These are phyloP conservation scores for Bos javanicus DNA, from an alignment of 2,113 vertebrate genomes.

Conservation along the genomic window DNA sequence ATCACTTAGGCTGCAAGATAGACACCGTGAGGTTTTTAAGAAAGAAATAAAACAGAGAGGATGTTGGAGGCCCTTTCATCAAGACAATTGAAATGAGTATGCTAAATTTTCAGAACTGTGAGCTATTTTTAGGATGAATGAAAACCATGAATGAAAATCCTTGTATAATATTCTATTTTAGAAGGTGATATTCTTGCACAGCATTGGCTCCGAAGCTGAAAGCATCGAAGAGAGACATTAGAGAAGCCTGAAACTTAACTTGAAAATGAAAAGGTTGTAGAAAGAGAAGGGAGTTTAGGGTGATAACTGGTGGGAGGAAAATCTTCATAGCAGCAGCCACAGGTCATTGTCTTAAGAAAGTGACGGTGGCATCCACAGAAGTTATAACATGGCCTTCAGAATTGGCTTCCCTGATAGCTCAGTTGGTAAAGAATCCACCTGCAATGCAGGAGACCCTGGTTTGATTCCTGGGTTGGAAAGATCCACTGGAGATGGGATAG, in stretches of 20 bases:
- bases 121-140: slow-evolving; percentile 16
- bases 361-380: background rate
- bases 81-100: background rate
- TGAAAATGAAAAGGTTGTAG: background rate
- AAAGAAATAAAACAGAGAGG: background rate
- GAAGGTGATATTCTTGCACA: background rate
- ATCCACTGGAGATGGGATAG: background rate
- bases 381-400: background rate
- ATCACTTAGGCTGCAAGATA: background rate
- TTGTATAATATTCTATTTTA: background rate
- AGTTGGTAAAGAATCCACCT: background rate
- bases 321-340: background rate
- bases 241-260: background rate
- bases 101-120: background rate
- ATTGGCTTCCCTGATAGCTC: background rate
- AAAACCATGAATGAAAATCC: slow-evolving; percentile 15
- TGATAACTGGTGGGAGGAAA: background rate
- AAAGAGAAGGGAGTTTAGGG: background rate
- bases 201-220: background rate
- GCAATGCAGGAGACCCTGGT: background rate
- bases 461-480: background rate
- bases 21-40: background rate
- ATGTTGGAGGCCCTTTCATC: background rate
- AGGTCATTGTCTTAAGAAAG: background rate
- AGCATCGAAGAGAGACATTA: background rate